phyloP scores from a whole-genome alignment of 2,888 invertebrate species.

The Bruchidius siliquastri region DNA sequence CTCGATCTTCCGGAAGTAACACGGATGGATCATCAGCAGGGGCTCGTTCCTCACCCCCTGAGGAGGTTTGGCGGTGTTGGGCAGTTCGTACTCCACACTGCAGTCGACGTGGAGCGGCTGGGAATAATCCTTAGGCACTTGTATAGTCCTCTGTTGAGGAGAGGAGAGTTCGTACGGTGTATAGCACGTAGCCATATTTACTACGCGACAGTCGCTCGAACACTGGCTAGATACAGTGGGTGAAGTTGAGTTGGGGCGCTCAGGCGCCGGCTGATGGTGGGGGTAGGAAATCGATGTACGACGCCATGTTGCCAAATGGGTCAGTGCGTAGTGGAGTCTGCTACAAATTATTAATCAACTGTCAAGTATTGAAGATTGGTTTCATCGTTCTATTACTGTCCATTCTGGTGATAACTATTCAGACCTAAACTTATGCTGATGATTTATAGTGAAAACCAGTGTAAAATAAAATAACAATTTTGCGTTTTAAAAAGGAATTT shows the following conservation, averaged over 20 bases:
- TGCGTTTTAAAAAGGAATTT: too few species aligned
- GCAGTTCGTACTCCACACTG: slow-evolving; percentile 87
- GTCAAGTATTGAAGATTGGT: too few species aligned
- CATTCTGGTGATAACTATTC: too few species aligned
- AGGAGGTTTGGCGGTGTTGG: slow-evolving; percentile 83
- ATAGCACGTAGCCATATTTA: slow-evolving; percentile 44
- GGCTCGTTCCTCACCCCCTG: slow-evolving; percentile 79
- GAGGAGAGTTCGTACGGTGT: slow-evolving; percentile 40
- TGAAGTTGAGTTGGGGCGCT: slow-evolving; percentile 12
- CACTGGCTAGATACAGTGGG: slow-evolving; percentile 25
- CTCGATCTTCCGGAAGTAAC: slow-evolving; percentile 83
- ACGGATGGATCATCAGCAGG: slow-evolving; percentile 84
- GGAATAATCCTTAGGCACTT: slow-evolving; percentile 67
- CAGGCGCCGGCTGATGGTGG: slow-evolving; percentile 32
- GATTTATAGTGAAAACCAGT: too few species aligned
- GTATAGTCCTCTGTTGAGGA: slow-evolving; percentile 47
- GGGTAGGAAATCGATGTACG: slow-evolving; percentile 49
- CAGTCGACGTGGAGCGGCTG: slow-evolving; percentile 86
- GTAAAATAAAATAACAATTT: too few species aligned
- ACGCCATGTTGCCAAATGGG: not conserved
- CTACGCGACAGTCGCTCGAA: slow-evolving; percentile 38
- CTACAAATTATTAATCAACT: not conserved
- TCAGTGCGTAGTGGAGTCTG: not conserved
- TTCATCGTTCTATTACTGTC: too few species aligned
- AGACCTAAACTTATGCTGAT: too few species aligned